Percentiles rank a stretch among this genome's conserved stretches.
These are phyloP conservation scores for Pterophyllum scalare DNA, from an alignment of 2,113 vertebrate species.

Conservation along the genomic window DNA sequence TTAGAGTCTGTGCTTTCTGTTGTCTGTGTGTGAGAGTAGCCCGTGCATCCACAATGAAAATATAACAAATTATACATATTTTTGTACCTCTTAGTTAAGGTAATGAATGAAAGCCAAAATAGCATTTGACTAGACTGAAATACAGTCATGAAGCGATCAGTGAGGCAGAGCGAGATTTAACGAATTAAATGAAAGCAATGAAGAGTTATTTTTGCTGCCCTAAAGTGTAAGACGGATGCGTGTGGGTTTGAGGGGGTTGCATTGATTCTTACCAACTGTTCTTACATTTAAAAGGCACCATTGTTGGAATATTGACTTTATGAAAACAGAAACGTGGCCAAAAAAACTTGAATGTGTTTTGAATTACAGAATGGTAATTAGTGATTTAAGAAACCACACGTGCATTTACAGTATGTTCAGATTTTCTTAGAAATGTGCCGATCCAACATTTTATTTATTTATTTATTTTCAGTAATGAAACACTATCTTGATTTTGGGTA, in stretches of 20 bases:
- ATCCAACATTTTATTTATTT: neutral
- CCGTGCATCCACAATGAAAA: neutral
- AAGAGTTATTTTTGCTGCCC: constrained; percentile 9
- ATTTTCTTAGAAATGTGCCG: neutral
- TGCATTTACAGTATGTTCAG: neutral
- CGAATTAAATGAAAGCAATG: constrained; percentile 23
- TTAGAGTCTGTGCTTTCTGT: constrained; percentile 1
- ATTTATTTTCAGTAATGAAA: too few species aligned
- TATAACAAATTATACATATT: neutral
- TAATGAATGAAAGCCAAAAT: neutral
- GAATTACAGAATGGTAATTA: neutral
- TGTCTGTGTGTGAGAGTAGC: constrained; percentile 7
- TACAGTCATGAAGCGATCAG: neutral
- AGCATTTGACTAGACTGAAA: neutral
- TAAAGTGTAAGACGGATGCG: constrained; percentile 29
- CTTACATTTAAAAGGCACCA: constrained; percentile 3
- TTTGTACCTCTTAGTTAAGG: neutral
- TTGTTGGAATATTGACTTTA: constrained; percentile 8
- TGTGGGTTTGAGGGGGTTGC: constrained; percentile 31
- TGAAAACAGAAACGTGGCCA: constrained; percentile 11
- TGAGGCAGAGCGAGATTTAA: neutral
- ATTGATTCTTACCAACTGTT: constrained; percentile 35
- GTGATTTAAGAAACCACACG: neutral
- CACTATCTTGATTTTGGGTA: too few species aligned
- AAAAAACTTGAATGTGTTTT: neutral